Evolutionary conservation across 2,113 vertebrate genomes (phyloP), one percentile per base, ranked within the genome.

Genomic region (Pandion haliaetus): DNA sequence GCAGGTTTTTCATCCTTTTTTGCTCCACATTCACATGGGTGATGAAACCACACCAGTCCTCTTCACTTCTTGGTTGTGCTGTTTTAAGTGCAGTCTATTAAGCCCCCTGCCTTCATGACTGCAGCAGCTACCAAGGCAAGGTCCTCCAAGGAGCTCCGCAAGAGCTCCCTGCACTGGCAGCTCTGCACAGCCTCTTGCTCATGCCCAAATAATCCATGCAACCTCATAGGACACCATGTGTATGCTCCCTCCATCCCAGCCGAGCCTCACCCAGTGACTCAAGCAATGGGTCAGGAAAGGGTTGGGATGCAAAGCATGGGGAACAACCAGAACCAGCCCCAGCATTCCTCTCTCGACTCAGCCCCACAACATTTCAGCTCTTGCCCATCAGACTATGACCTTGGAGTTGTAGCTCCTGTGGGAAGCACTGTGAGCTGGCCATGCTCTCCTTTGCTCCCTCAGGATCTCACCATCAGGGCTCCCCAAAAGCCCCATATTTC

Each of bases 21-120:
- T 72, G 29, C 36, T 66, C 42, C 0, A 0, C 1, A 0, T 19
- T 42, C 26, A 13, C 0, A 0, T 2, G 2, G 58, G 24, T 0
- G 0, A 47, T 0, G 0, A 61, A 76, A 19, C 14, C 24, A 9
- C 3, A 0, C 14, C 8, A 1, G 31, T 1, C 11, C 8, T 71
- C 36, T 5, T 44, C 58, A 29, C 19, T 0, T 14, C 3, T 9
- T 6, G 6, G 14, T 10, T 10, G 3, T 3, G 4, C 6, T 54
- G 0, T 44, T 32, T 47, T 14, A 10, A 40, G 29, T 1, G 7
- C 1, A 3, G 15, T 2, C 29, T 93, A 3, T 44, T 2, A 6
- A 26, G 47, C 17, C 8, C 10, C 17, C 11, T 32, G 3, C 17
- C 25, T 58, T 66, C 25, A 5, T 1, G 0, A 7, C 11, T 19